A percentile compares a stretch with the other conserved stretches of the same genome.
Evolutionary conservation across 2,797 vertebrate species (phyloP).

Genomic region (Spinus pinus): DNA sequence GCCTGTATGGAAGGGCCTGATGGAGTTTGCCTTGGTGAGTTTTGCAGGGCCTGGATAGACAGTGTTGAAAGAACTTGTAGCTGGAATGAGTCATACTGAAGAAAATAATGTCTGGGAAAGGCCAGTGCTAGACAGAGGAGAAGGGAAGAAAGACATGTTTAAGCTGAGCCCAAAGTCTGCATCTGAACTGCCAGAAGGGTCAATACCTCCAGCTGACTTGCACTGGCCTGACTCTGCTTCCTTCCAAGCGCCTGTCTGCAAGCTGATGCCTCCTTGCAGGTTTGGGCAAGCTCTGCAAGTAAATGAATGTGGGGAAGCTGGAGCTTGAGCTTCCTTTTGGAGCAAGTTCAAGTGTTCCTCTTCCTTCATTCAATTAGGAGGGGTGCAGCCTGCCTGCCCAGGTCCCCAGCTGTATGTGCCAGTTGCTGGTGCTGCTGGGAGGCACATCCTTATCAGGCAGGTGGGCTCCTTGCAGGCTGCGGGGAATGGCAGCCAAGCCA

Average conservation of each 20-base stretch:
- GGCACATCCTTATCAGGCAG: background rate
- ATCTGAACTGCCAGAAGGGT: constrained; percentile 56
- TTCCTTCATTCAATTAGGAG: constrained; percentile 19
- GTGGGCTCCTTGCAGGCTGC: constrained; percentile 13
- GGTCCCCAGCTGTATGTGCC: background rate
- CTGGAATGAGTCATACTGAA: background rate
- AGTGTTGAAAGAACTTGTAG: background rate
- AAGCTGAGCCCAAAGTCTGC: constrained; percentile 26
- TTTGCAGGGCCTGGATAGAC: background rate
- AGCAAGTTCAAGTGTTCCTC: constrained; percentile 1
- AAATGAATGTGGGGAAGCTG: constrained; percentile 31
- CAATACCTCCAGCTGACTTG: constrained; percentile 25
- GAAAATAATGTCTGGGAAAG: background rate
- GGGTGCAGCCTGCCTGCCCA: constrained; percentile 3
- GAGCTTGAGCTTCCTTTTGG: constrained; percentile 39
- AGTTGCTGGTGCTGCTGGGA: background rate
- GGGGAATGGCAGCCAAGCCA: background rate
- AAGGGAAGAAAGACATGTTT: background rate
- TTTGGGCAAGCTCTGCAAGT: constrained; percentile 39
- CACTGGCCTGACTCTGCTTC: constrained; percentile 22
- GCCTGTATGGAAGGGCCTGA: background rate
- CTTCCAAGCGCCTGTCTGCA: constrained; percentile 1
- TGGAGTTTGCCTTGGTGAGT: background rate
- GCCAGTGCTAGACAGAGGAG: background rate
- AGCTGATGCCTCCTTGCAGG: constrained; percentile 6